Evolutionary conservation across 2,113 vertebrate species (phyloP).

Genomic region (Hiodon alosoides): DNA sequence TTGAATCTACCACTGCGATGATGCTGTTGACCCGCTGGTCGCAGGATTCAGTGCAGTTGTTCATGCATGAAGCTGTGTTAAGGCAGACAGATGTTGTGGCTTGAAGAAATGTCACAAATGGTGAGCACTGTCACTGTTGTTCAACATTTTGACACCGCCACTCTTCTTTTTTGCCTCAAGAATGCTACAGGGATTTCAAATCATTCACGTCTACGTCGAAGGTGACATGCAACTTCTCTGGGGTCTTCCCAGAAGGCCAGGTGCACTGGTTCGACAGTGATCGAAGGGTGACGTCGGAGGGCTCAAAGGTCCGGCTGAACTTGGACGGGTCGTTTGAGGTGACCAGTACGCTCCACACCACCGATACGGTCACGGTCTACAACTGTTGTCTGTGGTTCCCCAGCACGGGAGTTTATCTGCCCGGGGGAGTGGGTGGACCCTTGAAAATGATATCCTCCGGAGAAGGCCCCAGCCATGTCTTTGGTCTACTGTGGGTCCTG

Average conservation of each 20-base stretch:
- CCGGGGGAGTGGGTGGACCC: background rate
- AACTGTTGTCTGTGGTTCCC: constrained; percentile 16
- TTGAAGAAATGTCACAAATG: too few species aligned
- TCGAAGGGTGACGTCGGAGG: background rate
- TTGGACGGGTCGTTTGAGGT: constrained; percentile 8
- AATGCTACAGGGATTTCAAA: background rate
- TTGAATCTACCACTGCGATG: too few species aligned
- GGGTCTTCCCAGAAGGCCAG: constrained; percentile 8
- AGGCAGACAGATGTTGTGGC: too few species aligned
- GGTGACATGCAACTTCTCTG: constrained; percentile 1
- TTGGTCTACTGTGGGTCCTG: background rate
- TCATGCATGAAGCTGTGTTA: too few species aligned
- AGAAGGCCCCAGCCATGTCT: background rate
- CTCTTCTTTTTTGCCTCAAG: background rate
- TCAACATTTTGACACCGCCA: background rate
- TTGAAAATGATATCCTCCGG: background rate
- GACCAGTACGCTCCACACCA: background rate
- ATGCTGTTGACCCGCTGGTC: too few species aligned
- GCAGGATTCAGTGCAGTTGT: too few species aligned
- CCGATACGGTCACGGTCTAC: background rate
- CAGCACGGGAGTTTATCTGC: background rate
- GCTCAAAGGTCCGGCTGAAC: background rate
- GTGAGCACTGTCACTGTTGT: background rate
- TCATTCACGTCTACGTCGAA: background rate
- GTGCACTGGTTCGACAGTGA: constrained; percentile 13